phyloP scores from a whole-genome alignment of 1,140 invertebrate species.

The Procambarus clarkii region DNA sequence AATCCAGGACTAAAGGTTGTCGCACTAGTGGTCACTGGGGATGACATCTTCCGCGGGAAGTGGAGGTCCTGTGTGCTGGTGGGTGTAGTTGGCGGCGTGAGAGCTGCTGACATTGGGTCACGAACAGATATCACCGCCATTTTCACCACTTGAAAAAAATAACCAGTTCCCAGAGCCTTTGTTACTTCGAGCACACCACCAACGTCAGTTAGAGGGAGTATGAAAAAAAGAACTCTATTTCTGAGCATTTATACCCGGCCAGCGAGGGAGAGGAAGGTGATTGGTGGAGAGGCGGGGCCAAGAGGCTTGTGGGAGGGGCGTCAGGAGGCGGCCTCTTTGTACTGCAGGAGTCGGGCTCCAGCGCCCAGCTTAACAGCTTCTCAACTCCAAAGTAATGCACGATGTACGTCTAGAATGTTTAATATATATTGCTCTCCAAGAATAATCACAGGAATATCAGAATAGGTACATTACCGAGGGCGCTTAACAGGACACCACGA shows the following conservation, averaged over 20 bases:
- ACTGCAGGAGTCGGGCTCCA: neutral
- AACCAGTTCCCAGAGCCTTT: neutral
- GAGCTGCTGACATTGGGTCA: constrained; percentile 43
- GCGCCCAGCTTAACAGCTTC: no score
- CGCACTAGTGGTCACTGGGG: neutral
- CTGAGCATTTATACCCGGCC: constrained; percentile 28
- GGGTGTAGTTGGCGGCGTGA: constrained; percentile 22
- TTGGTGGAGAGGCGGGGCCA: constrained; percentile 11
- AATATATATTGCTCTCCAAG: no score
- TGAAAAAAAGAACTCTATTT: constrained; percentile 29
- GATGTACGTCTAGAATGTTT: no score
- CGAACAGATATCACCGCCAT: constrained; percentile 43
- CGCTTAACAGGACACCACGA: neutral
- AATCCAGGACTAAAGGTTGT: no score
- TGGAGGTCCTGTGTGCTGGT: neutral
- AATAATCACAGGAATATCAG: no score
- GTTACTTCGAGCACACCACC: neutral
- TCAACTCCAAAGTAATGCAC: no score
- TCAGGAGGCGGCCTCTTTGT: constrained; percentile 5
- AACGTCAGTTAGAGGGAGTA: neutral
- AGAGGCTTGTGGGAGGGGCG: neutral
- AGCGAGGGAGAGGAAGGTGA: neutral
- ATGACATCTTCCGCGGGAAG: neutral
- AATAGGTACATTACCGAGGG: neutral
- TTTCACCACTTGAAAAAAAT: neutral